Evolutionary conservation across 2,888 invertebrate species (phyloP), one percentile per base, ranked within the genome.

Genomic region (Venusia cambrica): DNA sequence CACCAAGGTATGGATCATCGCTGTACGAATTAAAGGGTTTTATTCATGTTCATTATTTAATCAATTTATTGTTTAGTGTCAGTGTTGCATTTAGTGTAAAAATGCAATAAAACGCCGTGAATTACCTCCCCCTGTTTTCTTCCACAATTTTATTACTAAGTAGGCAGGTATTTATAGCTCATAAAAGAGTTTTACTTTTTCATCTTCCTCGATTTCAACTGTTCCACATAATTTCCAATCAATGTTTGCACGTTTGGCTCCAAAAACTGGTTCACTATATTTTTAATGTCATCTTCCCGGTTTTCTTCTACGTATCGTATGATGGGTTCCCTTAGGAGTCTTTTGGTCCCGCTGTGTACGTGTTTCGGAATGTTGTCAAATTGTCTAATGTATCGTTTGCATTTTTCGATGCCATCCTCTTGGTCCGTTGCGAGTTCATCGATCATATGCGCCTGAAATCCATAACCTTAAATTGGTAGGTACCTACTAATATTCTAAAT

Each of bases 381-480:
- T 29, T 75, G 77, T 5, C 63, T 62, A 29, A 95, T 87, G 55
- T 91, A 93, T 8, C 84, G 63, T 45, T 90, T 89, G 43, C 92
- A 91, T 58, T 90, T 91, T 0, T 71, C 67, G 2, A 94, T 54
- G 0, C 90, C 91, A 18, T 93, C 92, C 4, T 81, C 88, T 63
- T 92, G 92, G 56, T 89, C 88, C 5, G 71, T 58, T 2, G 89
- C 93, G 16, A 92, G 58, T 64, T 93, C 93, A 76, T 95, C 95
- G 1, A 95, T 81, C 0, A 95, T 72, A 2, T 93, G 93, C 18
- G 92, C 77, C 73, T 75, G 48, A 14, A 54, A 55, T 6, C n/a
- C n/a, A n/a, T n/a, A n/a, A n/a, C n/a, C n/a, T n/a, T n/a, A n/a
- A n/a, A n/a, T 21, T n/a, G 5, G 0, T 17, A 6, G 7, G 6